These are phyloP conservation scores for Agelaius phoeniceus DNA, from an alignment of 2,113 vertebrate genomes.

Conservation along the genomic window DNA sequence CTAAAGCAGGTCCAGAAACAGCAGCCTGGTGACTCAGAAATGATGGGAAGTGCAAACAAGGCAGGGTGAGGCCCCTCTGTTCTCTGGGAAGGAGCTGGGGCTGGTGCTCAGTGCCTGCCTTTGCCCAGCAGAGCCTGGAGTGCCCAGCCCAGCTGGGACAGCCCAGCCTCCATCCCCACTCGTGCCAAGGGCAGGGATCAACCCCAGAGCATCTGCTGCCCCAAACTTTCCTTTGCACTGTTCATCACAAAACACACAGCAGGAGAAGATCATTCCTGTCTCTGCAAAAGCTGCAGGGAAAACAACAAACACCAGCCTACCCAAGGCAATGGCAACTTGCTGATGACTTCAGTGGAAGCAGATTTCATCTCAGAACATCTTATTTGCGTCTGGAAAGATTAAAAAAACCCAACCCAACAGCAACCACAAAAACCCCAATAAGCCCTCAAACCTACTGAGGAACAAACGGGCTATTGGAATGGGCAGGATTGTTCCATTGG, in stretches of 20 bases:
- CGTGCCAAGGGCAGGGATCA: not conserved
- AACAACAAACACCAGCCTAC: not conserved
- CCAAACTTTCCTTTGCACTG: not conserved
- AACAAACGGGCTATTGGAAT: not conserved
- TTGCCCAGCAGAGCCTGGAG: not conserved
- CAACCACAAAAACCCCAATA: not conserved
- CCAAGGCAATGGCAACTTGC: not conserved
- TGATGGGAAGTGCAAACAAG: conserved; percentile 30
- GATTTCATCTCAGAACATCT: not conserved
- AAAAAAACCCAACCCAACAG: rapidly evolving
- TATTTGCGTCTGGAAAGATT: not conserved
- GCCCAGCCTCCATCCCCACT: not conserved
- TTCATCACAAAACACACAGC: not conserved
- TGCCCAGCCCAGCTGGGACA: not conserved
- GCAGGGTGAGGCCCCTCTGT: conserved; percentile 36
- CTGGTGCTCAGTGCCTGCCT: not conserved
- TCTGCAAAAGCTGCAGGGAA: not conserved
- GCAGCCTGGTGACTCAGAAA: not conserved
- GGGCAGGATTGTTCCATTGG: not conserved
- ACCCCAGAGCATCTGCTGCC: not conserved
- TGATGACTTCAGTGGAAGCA: not conserved
- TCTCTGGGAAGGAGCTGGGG: not conserved
- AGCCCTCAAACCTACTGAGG: not conserved
- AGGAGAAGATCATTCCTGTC: not conserved
- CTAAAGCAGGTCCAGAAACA: not conserved